Conservation (phyloP, 2,797 vertebrate species). For the Smutsia temminckii region DNA sequence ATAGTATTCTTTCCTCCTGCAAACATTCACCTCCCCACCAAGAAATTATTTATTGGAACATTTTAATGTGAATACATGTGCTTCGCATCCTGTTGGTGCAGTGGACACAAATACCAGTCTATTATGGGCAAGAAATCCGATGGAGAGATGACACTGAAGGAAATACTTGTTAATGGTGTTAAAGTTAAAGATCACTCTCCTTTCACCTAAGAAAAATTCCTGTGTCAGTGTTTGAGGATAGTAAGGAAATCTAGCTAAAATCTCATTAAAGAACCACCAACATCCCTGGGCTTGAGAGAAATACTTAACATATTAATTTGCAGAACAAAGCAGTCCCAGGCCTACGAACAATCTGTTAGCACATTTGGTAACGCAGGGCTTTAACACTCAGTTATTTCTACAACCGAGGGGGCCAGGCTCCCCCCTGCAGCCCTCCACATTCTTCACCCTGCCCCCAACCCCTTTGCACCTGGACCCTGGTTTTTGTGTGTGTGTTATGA, state of each 20-base stretch:
- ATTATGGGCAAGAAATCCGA: background rate
- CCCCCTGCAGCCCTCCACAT: slow-evolving; percentile 22
- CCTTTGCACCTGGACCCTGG: slow-evolving; percentile 84
- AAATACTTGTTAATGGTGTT: slow-evolving; percentile 37
- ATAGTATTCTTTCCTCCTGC: background rate
- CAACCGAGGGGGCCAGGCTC: slow-evolving; percentile 63
- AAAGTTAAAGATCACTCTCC: slow-evolving; percentile 44
- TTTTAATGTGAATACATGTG: background rate
- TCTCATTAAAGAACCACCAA: slow-evolving; percentile 78
- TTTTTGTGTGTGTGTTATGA: slow-evolving; percentile 82
- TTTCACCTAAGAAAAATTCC: slow-evolving; percentile 21
- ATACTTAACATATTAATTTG: slow-evolving; percentile 81
- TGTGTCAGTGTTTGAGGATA: background rate
- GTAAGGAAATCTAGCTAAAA: slow-evolving; percentile 78
- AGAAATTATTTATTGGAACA: background rate
- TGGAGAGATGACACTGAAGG: slow-evolving; percentile 34
- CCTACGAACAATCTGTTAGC: slow-evolving; percentile 78
- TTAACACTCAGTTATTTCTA: slow-evolving; percentile 74
- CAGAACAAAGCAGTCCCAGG: slow-evolving; percentile 78
- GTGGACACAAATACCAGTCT: background rate
- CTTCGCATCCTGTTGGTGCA: background rate
- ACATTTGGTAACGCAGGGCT: slow-evolving; percentile 79
- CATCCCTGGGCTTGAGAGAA: slow-evolving; percentile 71
- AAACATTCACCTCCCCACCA: background rate
- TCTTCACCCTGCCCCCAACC: slow-evolving; percentile 30